A percentile compares a stretch with the other conserved stretches of the same genome.
phyloP scores from a whole-genome alignment of 2,888 invertebrate genomes.

The Cataglyphis livida region DNA sequence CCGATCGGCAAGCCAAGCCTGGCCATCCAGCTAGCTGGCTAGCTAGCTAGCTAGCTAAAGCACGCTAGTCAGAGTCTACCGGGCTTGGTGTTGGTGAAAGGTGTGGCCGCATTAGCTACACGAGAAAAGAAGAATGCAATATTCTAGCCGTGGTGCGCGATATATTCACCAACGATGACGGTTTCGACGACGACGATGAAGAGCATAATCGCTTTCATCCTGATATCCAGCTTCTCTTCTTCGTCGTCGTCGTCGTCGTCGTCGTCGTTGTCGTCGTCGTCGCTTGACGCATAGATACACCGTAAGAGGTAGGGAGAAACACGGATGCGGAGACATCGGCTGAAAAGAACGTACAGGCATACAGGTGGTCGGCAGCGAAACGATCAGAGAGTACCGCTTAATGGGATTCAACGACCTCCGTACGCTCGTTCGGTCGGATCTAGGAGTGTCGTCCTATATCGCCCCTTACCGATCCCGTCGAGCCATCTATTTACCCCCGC shows the following conservation, averaged over 20 bases:
- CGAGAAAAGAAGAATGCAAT: conserved; percentile 83
- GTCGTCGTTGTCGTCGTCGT: conserved; percentile 37
- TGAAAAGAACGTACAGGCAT: conserved; percentile 62
- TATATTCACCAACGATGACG: conserved; percentile 64
- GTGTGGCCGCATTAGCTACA: conserved; percentile 82
- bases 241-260: conserved; percentile 55
- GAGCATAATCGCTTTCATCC: conserved; percentile 72
- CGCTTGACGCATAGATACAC: conserved; percentile 29
- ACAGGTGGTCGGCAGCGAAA: conserved; percentile 74
- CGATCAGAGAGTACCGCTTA: conserved; percentile 76
- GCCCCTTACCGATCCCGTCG: conserved; percentile 41
- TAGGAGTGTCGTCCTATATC: conserved; percentile 65
- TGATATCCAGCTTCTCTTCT: conserved; percentile 50
- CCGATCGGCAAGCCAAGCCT: conserved; percentile 36
- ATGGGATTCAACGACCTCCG: conserved; percentile 80
- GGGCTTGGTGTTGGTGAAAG: conserved; percentile 83
- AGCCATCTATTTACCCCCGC: conserved; percentile 20
- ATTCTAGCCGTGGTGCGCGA: conserved; percentile 72
- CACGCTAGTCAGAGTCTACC: conserved; percentile 50
- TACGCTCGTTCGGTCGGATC: conserved; percentile 56
- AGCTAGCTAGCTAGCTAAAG: conserved; percentile 53
- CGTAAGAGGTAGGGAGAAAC: conserved; percentile 8
- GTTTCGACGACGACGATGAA: conserved; percentile 36
- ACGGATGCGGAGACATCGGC: conserved; percentile 47
- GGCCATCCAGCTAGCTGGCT: conserved; percentile 46